Percentiles rank a stretch among this genome's conserved stretches.
phyloP scores from a whole-genome alignment of 2,113 vertebrate genomes.

The Callochromis pleurospilus region DNA sequence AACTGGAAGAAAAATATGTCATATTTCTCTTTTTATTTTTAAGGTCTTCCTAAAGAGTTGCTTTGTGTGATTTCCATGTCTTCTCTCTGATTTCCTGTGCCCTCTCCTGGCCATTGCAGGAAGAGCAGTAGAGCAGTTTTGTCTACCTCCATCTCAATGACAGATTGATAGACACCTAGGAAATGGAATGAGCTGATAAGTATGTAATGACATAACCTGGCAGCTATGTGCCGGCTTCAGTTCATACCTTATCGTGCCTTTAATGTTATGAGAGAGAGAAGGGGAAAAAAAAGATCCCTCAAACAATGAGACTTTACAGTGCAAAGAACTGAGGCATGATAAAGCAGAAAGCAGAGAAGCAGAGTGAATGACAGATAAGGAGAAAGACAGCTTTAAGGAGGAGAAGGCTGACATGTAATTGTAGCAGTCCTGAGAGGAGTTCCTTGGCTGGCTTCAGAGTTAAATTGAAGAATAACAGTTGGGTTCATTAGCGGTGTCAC shows the following conservation, averaged over 20 bases:
- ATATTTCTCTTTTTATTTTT: neutral
- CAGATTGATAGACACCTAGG: constrained; percentile 15
- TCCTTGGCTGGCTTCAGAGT: constrained; percentile 25
- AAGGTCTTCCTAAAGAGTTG: neutral
- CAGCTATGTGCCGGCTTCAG: constrained; percentile 11
- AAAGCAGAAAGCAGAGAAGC: constrained; percentile 34
- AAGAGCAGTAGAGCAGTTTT: neutral
- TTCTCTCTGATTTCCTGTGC: neutral
- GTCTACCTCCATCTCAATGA: neutral
- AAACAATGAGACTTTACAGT: constrained; percentile 30
- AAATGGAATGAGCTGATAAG: constrained; percentile 29
- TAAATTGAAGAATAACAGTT: constrained; percentile 77
- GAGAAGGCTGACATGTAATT: constrained; percentile 29
- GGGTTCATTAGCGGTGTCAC: constrained; percentile 59
- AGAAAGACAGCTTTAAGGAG: constrained; percentile 33
- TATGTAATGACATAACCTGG: constrained; percentile 27
- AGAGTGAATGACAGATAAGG: constrained; percentile 1
- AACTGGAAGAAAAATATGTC: neutral
- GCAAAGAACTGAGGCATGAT: constrained; percentile 29
- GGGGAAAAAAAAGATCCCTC: neutral
- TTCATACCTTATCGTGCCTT: neutral
- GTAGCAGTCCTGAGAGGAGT: constrained; percentile 47
- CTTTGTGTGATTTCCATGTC: neutral
- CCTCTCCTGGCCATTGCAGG: constrained; percentile 55
- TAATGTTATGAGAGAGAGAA: neutral